Evolutionary conservation across 2,113 vertebrate species (phyloP).

Genomic region (Conger conger): DNA sequence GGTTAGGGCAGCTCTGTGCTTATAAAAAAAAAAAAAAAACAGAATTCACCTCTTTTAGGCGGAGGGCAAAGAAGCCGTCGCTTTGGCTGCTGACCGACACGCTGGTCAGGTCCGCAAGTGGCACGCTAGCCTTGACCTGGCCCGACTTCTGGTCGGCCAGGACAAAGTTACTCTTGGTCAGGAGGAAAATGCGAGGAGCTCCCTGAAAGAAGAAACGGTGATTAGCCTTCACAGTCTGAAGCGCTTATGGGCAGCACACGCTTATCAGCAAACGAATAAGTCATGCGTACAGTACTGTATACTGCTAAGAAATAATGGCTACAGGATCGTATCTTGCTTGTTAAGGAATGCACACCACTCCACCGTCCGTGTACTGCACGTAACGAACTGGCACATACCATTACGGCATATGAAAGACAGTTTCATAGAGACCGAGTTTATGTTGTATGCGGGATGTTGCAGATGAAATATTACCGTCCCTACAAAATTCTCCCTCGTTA

Average conservation of each 20-base stretch:
- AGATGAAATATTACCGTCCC: too few relatives aligned
- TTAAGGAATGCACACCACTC: not conserved
- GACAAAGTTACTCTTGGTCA: slow-evolving; percentile 90
- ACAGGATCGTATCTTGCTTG: not conserved
- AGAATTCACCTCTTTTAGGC: slow-evolving; percentile 84
- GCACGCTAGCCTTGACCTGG: slow-evolving; percentile 90
- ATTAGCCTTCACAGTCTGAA: not conserved
- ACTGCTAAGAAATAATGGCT: not conserved
- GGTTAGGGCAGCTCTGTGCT: too few relatives aligned
- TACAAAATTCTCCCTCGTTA: too few relatives aligned
- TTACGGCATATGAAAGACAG: not conserved
- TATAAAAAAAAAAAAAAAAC: not conserved
- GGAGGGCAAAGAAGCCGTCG: slow-evolving; percentile 93
- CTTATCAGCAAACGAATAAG: too few relatives aligned
- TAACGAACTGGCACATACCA: not conserved
- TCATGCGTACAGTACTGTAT: too few relatives aligned
- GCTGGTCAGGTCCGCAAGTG: slow-evolving; percentile 85
- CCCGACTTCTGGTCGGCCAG: slow-evolving; percentile 96
- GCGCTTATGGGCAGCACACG: not conserved
- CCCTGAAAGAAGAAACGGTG: slow-evolving; percentile 56
- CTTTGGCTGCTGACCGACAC: slow-evolving; percentile 93
- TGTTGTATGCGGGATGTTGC: too few relatives aligned
- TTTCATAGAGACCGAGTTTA: too few relatives aligned
- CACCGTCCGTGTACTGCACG: too few relatives aligned
- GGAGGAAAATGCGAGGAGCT: slow-evolving; percentile 86